Percentiles rank a stretch among this genome's conserved stretches.
Evolutionary conservation across 2,797 vertebrate species (phyloP).

Genomic region (Xenentodon cancila): DNA sequence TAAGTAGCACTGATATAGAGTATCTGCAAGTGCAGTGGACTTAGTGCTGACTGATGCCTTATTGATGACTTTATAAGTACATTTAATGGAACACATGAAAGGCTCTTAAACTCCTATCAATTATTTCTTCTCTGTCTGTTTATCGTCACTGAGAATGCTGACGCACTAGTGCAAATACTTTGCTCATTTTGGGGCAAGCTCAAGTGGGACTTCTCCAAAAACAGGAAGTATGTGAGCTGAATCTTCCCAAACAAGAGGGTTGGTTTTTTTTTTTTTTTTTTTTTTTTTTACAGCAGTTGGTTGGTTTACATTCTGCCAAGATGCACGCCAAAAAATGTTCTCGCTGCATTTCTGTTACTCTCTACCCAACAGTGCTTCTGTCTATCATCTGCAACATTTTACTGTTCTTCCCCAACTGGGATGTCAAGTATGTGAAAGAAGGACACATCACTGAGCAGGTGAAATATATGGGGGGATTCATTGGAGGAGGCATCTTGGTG

Average conservation of each 20-base stretch:
- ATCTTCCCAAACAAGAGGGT: fast-evolving
- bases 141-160: no score
- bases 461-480: conserved; percentile 83
- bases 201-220: no score
- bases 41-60: no score
- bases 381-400: conserved; percentile 83
- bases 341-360: conserved; percentile 66
- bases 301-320: conserved; percentile 20
- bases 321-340: conserved; percentile 86
- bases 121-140: no score
- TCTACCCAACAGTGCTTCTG: conserved; percentile 78
- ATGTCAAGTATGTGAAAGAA: conserved; percentile 62
- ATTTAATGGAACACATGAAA: no score
- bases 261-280: no score
- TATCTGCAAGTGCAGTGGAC: no score
- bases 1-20: no score
- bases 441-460: conserved; percentile 80
- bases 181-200: no score
- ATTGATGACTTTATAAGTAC: no score
- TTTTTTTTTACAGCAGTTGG: conserved; percentile 6
- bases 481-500: conserved; percentile 84
- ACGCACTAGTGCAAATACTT: no score
- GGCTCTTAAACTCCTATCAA: no score
- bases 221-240: background rate
- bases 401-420: conserved; percentile 81